Evolutionary conservation across 2,113 vertebrate species (phyloP).

Genomic region (Cottus gobio): DNA sequence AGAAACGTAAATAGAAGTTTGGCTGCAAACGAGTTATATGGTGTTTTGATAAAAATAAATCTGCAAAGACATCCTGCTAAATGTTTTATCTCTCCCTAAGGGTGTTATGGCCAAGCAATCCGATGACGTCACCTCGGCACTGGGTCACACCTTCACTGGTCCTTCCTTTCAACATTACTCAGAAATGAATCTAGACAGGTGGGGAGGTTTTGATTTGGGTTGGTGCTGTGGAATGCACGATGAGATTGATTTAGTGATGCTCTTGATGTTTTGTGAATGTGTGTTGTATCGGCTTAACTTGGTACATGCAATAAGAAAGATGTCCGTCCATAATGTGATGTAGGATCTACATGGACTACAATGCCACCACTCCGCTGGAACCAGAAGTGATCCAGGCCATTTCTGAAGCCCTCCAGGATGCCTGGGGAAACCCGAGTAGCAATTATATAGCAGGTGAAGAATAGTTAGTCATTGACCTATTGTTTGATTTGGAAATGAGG

Average conservation of each 20-base stretch:
- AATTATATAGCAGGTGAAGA: slow-evolving; percentile 86
- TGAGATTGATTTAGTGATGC: neutral
- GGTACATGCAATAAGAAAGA: neutral
- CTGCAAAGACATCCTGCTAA: neutral
- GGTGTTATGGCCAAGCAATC: slow-evolving; percentile 43
- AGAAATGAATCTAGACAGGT: slow-evolving; percentile 61
- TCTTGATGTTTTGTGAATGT: slow-evolving; percentile 1
- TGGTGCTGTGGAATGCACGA: neutral
- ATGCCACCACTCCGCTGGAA: slow-evolving; percentile 92
- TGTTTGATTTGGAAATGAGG: neutral
- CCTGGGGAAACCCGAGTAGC: slow-evolving; percentile 98
- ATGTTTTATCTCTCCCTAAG: neutral
- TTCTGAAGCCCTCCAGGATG: slow-evolving; percentile 85
- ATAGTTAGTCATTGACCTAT: neutral
- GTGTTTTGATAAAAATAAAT: neutral
- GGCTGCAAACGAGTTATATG: neutral
- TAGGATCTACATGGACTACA: slow-evolving; percentile 94
- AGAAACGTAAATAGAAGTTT: neutral
- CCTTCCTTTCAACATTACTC: slow-evolving; percentile 20
- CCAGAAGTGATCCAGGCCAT: slow-evolving; percentile 85
- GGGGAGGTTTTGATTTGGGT: neutral
- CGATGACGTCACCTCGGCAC: slow-evolving; percentile 16
- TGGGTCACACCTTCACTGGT: slow-evolving; percentile 10
- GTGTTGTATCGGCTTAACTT: neutral
- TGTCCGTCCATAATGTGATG: neutral